These are phyloP conservation scores for Erpobdella octoculata DNA, from an alignment of 2,888 invertebrate species.

Conservation along the genomic window DNA sequence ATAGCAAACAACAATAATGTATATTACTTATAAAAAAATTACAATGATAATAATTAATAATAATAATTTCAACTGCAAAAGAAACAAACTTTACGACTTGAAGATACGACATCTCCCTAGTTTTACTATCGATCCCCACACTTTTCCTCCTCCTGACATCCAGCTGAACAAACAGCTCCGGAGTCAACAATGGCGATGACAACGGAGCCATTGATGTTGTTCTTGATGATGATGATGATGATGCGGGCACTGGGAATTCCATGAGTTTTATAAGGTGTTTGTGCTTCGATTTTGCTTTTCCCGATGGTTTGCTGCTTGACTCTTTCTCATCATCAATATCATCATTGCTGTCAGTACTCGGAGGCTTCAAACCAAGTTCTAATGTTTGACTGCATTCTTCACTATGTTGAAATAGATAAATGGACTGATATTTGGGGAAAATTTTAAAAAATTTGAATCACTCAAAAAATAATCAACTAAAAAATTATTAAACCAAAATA, in stretches of 20 bases:
- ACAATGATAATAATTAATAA: too few relatives aligned
- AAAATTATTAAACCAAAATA: not conserved
- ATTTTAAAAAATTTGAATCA: not conserved
- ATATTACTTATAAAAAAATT: too few relatives aligned
- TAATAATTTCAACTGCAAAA: not conserved
- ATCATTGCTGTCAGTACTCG: too few relatives aligned
- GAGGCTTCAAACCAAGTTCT: not conserved
- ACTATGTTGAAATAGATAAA: too few relatives aligned
- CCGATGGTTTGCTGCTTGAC: too few relatives aligned
- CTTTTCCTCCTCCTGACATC: constrained; percentile 4
- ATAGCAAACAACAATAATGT: too few relatives aligned
- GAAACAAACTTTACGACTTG: constrained; percentile 8
- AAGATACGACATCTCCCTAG: not conserved
- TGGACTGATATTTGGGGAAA: too few relatives aligned
- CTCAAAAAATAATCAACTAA: not conserved
- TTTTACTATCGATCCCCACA: not conserved
- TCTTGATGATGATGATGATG: not conserved
- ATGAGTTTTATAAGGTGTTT: constrained; percentile 8
- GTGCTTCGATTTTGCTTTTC: not conserved
- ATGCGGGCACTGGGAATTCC: not conserved
- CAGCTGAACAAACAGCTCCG: not conserved
- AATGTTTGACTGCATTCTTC: not conserved
- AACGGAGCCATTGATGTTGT: not conserved
- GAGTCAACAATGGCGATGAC: not conserved
- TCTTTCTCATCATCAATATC: not conserved